phyloP scores from a whole-genome alignment of 2,797 vertebrate genomes.

The Bovichtus variegatus region DNA sequence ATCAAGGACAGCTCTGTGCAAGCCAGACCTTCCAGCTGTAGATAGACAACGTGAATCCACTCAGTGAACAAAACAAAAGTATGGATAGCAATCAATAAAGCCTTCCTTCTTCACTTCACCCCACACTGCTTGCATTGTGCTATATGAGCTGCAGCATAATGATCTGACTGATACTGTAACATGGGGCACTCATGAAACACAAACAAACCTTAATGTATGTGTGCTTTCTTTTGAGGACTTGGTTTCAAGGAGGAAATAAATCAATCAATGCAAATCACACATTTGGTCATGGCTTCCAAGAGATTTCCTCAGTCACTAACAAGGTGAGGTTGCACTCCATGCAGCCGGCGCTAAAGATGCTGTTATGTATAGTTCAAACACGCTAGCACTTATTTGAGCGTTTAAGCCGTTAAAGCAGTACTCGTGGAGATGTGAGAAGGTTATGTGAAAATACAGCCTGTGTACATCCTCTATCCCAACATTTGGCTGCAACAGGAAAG shows the following conservation, averaged over 20 bases:
- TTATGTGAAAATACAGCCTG: not conserved
- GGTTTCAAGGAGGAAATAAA: not conserved
- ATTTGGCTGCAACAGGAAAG: not conserved
- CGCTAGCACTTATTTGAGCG: not conserved
- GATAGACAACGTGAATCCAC: conserved; percentile 52
- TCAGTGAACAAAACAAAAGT: conserved; percentile 48
- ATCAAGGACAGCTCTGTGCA: conserved; percentile 53
- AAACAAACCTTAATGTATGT: not conserved
- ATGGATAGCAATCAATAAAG: conserved; percentile 57
- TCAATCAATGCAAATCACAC: conserved; percentile 30
- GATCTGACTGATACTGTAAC: not conserved
- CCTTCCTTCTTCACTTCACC: conserved; percentile 22
- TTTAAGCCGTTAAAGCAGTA: not conserved
- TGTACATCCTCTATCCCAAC: not conserved
- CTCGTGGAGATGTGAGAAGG: not conserved
- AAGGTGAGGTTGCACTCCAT: conserved; percentile 21
- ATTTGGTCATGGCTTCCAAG: conserved; percentile 1
- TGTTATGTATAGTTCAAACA: conserved; percentile 23
- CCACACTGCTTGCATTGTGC: conserved; percentile 20
- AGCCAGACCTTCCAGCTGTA: conserved; percentile 61
- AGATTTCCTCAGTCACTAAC: conserved; percentile 7
- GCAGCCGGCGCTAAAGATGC: conserved; percentile 23
- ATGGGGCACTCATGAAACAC: not conserved
- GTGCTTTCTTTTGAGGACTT: not conserved
- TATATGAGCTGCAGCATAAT: not conserved